Percentiles rank a stretch among this genome's conserved stretches.
Conservation (phyloP, 2,113 vertebrate genomes). For the Tylochromis polylepis region DNA sequence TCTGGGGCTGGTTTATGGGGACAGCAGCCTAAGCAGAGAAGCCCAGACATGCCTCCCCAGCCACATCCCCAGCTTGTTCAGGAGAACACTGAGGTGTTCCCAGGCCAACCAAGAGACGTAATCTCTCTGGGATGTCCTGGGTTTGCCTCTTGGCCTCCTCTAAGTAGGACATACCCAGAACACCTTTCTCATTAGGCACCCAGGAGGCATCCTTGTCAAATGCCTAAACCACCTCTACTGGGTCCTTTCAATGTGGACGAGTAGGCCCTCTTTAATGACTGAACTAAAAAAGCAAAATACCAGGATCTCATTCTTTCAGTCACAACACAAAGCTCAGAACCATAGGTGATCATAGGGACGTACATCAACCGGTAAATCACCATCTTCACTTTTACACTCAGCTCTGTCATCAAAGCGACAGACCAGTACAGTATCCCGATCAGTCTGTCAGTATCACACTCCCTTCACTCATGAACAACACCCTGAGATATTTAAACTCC, state of each 20-base stretch:
- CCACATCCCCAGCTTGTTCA: not conserved
- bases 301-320: not conserved
- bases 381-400: not conserved
- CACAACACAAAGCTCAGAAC: not conserved
- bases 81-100: not conserved
- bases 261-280: not conserved
- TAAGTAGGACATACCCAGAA: not conserved
- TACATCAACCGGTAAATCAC: fast-evolving
- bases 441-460: not conserved
- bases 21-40: not conserved
- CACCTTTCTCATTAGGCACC: not conserved
- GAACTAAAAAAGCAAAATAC: not conserved
- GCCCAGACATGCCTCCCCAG: not conserved
- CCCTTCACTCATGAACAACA: not conserved
- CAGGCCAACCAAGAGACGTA: not conserved
- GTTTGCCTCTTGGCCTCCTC: not conserved
- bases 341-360: not conserved
- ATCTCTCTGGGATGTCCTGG: not conserved
- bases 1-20: not conserved
- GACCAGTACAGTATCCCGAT: not conserved
- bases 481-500: not conserved
- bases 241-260: not conserved
- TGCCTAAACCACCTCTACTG: not conserved
- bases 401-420: not conserved
- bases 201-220: not conserved